Percentiles rank a stretch among this genome's conserved stretches.
phyloP scores from a whole-genome alignment of 2,888 invertebrate species.

The Cheilosia vulpina region DNA sequence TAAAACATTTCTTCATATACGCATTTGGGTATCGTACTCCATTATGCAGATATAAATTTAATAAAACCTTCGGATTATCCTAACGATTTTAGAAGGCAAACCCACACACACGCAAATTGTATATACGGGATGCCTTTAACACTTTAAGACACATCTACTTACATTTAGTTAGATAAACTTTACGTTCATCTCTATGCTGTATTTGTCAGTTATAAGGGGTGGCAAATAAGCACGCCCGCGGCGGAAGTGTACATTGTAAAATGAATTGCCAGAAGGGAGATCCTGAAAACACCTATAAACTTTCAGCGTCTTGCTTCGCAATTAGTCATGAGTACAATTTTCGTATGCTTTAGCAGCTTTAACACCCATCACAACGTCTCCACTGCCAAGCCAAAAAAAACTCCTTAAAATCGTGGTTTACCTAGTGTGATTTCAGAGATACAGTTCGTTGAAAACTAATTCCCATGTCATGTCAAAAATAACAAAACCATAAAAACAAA shows the following conservation, averaged over 20 bases:
- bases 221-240: constrained; percentile 7
- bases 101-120: not conserved
- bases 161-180: constrained; percentile 66
- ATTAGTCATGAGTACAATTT: constrained; percentile 66
- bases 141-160: constrained; percentile 55
- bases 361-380: constrained; percentile 21
- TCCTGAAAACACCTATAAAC: constrained; percentile 55
- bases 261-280: constrained; percentile 43
- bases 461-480: not conserved
- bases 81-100: constrained; percentile 43
- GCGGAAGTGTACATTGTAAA: constrained; percentile 22
- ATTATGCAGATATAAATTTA: constrained; percentile 58
- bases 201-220: constrained; percentile 36
- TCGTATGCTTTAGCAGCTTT: constrained; percentile 57
- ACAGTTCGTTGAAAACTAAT: constrained; percentile 11
- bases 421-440: constrained; percentile 39
- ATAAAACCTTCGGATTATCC: constrained; percentile 60
- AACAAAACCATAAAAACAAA: constrained; percentile 6
- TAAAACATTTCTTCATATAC: constrained; percentile 51
- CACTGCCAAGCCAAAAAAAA: no score
- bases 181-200: constrained; percentile 61
- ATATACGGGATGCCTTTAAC: constrained; percentile 48
- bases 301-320: constrained; percentile 49
- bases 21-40: not conserved
- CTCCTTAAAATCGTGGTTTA: constrained; percentile 34